Base-by-base conservation (phyloP, 2,888 invertebrate species). In the Euphydryas editha region DNA sequence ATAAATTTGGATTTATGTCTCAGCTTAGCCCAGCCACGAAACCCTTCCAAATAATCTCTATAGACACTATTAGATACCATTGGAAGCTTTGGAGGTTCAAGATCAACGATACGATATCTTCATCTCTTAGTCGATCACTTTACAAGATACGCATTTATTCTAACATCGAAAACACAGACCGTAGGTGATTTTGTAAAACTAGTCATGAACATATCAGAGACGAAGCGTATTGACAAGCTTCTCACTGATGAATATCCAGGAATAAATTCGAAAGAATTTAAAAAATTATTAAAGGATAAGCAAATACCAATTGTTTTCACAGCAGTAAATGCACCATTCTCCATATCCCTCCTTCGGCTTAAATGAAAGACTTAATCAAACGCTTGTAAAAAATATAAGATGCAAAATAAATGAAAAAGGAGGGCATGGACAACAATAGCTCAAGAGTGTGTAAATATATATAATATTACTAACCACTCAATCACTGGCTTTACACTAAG, bases 41-140 rank as follows among this genome's bases (percentile, higher is more conserved):
- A 17, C 71, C 73, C 10, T 74, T 73, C 47, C 59, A 75, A 44
- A 75, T 75, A 49, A 17, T 68, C 0, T 75, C 72, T 3, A 73
- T 73, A 15, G 42, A 42, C 15, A 42, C 42, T 15, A 42, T 42
- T 73, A 15, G 42, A 42, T 42, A 42, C 42, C 8, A 42, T 42
- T 15, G 42, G 42, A 20, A 74, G 76, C 1, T 75, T 75, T 64
- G 72, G 73, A 47, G 72, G 75, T 2, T 70, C 70, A 42, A 21
- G 73, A 42, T 72, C 74, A 0, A 74, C 73, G 61, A 75, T 74
- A 63, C 75, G 37, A 72, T 39, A 76, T 75, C 62, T 74, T 67
- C 36, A 57, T 36, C 36, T 42, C 4, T 15, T 42, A 42, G 13
- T 15, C 8, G 42, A 42, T 42, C 42, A 42, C 15, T 42, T 57